Base-by-base conservation (phyloP, 2,797 vertebrate genomes). In the Thaleichthys pacificus region DNA sequence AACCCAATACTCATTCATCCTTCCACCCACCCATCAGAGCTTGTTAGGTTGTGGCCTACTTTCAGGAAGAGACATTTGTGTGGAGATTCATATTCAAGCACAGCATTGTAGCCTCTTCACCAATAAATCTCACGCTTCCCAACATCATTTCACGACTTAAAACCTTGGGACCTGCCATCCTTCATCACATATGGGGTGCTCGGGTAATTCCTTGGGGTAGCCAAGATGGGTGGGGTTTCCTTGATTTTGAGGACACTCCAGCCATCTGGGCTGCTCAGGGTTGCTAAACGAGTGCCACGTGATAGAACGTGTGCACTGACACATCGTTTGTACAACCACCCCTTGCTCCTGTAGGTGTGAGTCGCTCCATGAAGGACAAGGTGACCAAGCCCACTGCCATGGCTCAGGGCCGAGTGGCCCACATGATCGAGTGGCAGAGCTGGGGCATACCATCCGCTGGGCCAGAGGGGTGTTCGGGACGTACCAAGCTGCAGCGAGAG, bases 391-490 rank as follows among this genome's bases (percentile, higher is more conserved):
- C 97, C 77, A 99, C 97, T 0, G 97, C 97, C 61, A 97, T 99
- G 96, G 97, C 96, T 0, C 95, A 96, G 84, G 97, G 97, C 72
- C 94, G 94, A 0, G 97, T 99, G 21, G 97, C 97, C 14, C 97
- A 99, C 88, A 99, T 99, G 97, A 98, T 99, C 24, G 97, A 99
- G 77, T 99, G 97, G 97, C 97, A 99, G 90, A 97, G 96, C 80
- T 99, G 97, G 97, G 95, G 94, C 73, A 95, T 94, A 74, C 92
- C 93, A 0, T 92, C 93, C 0, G 95, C 94, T 0, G 96, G 96
- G 60, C 95, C 95, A 2, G 82, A 85, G 21, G 95, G 95, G 0
- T 91, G 92, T 28, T 78, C 85, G 0, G 92, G 94, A 2, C 93
- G 90, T 22, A 88, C 92, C 80, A 96, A 97, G 17, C 92, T 95